phyloP scores from a whole-genome alignment of 2,797 vertebrate species.

The Helarctos malayanus region DNA sequence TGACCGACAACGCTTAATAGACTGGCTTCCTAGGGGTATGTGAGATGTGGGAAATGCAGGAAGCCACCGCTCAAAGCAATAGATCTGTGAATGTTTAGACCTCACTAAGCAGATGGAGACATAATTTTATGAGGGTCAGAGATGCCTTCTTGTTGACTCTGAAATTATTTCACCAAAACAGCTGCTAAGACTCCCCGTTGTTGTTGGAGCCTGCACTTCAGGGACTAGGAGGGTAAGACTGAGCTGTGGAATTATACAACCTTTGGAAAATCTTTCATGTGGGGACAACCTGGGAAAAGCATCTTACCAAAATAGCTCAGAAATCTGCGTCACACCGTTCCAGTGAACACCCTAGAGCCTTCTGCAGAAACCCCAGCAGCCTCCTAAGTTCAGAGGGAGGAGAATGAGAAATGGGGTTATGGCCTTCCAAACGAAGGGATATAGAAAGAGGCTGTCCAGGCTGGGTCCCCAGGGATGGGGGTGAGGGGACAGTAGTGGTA shows the following conservation, averaged over 20 bases:
- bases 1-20: neutral
- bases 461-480: neutral
- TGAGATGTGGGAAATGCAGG: neutral
- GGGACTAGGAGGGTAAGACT: neutral
- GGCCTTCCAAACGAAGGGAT: neutral
- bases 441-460: neutral
- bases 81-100: neutral
- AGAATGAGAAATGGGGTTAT: neutral
- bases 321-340: neutral
- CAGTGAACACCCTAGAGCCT: neutral
- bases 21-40: neutral
- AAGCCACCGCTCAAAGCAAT: slow-evolving; percentile 26
- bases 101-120: neutral
- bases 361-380: neutral
- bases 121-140: slow-evolving; percentile 37
- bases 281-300: neutral
- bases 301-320: slow-evolving; percentile 36
- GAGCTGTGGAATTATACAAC: neutral
- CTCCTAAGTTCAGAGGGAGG: neutral
- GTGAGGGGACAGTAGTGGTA: too few relatives aligned
- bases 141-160: slow-evolving; percentile 44
- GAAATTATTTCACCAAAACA: slow-evolving; percentile 36
- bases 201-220: neutral
- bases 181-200: slow-evolving; percentile 9
- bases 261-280: slow-evolving; percentile 23